Conservation (phyloP, 2,113 vertebrate species). For the Poecile atricapillus region DNA sequence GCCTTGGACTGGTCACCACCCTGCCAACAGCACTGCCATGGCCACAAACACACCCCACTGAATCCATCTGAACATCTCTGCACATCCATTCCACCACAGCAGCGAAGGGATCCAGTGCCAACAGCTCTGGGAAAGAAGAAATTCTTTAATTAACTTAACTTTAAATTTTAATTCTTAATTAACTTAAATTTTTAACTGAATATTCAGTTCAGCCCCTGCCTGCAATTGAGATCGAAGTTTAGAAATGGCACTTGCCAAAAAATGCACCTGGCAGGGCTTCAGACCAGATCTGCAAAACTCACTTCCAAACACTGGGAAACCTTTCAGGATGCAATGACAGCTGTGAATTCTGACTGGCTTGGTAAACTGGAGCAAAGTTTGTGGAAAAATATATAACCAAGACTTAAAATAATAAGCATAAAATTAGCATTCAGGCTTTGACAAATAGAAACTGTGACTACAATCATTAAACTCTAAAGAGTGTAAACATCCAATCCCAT, state of each 20-base stretch:
- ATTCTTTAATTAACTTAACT: not conserved
- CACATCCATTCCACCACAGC: not conserved
- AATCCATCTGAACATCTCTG: not conserved
- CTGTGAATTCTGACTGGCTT: not conserved
- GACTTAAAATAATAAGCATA: not conserved
- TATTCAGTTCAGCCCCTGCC: not conserved
- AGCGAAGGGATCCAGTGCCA: not conserved
- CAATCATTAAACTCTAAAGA: conserved; percentile 17
- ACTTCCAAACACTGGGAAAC: not conserved
- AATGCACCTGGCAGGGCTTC: not conserved
- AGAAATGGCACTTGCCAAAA: not conserved
- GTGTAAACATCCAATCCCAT: conserved; percentile 34
- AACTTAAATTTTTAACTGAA: too few relatives aligned
- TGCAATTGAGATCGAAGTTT: not conserved
- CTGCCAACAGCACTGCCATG: not conserved
- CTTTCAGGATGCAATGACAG: not conserved
- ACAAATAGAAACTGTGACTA: conserved; percentile 40
- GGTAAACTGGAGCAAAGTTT: not conserved
- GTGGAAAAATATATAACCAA: not conserved
- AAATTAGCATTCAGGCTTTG: conserved; percentile 15
- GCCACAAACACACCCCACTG: not conserved
- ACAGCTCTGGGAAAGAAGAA: not conserved
- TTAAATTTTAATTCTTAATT: too few relatives aligned
- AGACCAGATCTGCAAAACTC: not conserved
- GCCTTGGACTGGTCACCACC: not conserved